These are phyloP conservation scores for Himantopus leucocephalus DNA, from an alignment of 2,113 vertebrate species.

Conservation along the genomic window DNA sequence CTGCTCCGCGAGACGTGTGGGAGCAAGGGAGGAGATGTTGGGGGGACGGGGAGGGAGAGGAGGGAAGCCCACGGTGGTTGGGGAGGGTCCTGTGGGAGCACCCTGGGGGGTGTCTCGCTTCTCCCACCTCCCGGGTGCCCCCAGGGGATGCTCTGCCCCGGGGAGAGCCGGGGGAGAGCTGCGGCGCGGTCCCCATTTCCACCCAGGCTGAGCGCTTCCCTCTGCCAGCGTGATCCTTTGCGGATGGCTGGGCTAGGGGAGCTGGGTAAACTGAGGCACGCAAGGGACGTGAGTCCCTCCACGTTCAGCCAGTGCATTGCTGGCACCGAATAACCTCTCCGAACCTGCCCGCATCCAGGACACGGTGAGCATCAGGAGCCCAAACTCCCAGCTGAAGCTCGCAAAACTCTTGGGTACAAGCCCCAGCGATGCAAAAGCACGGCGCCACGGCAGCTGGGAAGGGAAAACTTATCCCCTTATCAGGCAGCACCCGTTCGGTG, in stretches of 20 bases:
- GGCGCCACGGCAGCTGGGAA: fast-evolving
- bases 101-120: background rate
- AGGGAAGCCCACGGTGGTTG: background rate
- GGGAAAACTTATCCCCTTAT: background rate
- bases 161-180: background rate
- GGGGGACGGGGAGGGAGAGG: fast-evolving
- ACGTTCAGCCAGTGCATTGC: fast-evolving
- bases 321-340: background rate
- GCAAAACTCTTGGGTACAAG: background rate
- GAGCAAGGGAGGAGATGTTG: background rate
- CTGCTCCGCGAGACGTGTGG: background rate
- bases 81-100: background rate
- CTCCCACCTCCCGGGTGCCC: fast-evolving
- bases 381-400: background rate
- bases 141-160: background rate
- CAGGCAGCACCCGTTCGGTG: background rate
- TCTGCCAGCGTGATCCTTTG: background rate
- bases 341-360: background rate
- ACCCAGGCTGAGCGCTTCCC: fast-evolving
- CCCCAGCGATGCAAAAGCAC: background rate
- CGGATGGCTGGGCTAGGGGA: background rate
- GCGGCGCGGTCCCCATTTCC: fast-evolving
- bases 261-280: background rate
- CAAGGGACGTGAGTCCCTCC: background rate
- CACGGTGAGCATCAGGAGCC: background rate